Evolutionary conservation across 2,888 invertebrate species (phyloP), one percentile per base, ranked within the genome.

Genomic region (Nephrotoma flavescens): DNA sequence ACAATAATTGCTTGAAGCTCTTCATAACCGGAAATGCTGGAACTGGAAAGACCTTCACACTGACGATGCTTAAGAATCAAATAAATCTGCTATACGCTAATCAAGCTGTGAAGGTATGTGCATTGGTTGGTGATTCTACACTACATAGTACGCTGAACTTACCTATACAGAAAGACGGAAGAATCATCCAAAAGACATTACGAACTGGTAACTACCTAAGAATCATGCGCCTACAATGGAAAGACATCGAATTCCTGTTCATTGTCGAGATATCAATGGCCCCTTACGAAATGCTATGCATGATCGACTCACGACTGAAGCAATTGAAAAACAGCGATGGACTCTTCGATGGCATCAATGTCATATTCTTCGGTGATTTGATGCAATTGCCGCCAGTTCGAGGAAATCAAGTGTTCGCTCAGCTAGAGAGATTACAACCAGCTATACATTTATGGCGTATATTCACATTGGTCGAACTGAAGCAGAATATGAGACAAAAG

Each of bases 51-150:
- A 19, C 19, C 19, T 19, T 19, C 19, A 19, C 19, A 19, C 19
- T 19, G 19, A 19, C 19, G 19, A 19, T 19, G 19, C 19, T 19
- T 19, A 19, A 19, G 19, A 19, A 19, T 19, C 19, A 19, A 19
- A 19, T 19, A 19, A 19, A 19, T 19, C 19, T 0, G 19, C 19
- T 19, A 19, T 19, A 19, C 1, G 19, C 19, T 19, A 19, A 19
- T 0, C 19, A 44, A 44, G 9, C 6, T n/a, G n/a, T n/a, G n/a
- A n/a, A n/a, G n/a, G n/a, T 44, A 44, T 44, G 44, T 44, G 44
- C 0, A 90, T 89, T 85, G 90, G 87, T 89, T 1, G 86, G 86
- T 87, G 87, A 85, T 5, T 11, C 57, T 5, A 87, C 87, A 52
- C 7, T 87, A n/a, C 87, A 87, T 47, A 52, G 41, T 6, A 11